phyloP scores from a whole-genome alignment of 2,113 vertebrate species.

The Platysteira castanea region DNA sequence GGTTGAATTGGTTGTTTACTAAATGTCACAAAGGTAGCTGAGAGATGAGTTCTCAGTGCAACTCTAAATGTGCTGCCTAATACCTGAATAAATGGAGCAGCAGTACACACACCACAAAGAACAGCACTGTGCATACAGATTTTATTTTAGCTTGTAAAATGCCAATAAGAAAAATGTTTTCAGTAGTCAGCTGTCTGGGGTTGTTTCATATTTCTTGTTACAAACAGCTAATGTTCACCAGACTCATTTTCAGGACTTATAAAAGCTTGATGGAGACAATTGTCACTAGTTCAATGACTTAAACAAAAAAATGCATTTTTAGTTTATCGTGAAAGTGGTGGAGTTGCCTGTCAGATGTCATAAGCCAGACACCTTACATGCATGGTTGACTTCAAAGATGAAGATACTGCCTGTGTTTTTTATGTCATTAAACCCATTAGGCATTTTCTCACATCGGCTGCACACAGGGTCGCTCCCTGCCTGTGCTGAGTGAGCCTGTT shows the following conservation, averaged over 20 bases:
- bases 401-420: background rate
- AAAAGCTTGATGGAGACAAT: background rate
- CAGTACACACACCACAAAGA: slow-evolving; percentile 29
- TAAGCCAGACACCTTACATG: background rate
- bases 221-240: background rate
- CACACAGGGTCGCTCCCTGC: background rate
- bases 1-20: background rate
- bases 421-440: slow-evolving; percentile 31
- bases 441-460: background rate
- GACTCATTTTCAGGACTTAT: background rate
- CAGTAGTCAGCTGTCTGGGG: background rate
- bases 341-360: background rate
- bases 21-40: background rate
- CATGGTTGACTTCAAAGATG: slow-evolving; percentile 4
- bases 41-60: slow-evolving; percentile 9
- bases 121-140: slow-evolving; percentile 24
- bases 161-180: slow-evolving; percentile 22
- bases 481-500: slow-evolving; percentile 8
- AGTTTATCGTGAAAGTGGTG: background rate
- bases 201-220: background rate
- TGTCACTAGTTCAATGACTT: background rate
- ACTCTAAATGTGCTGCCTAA: background rate
- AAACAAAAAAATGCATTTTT: background rate
- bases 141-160: slow-evolving; percentile 35
- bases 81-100: slow-evolving; percentile 22